Evolutionary conservation across 2,797 vertebrate species (phyloP).

Genomic region (Limosa lapponica): DNA sequence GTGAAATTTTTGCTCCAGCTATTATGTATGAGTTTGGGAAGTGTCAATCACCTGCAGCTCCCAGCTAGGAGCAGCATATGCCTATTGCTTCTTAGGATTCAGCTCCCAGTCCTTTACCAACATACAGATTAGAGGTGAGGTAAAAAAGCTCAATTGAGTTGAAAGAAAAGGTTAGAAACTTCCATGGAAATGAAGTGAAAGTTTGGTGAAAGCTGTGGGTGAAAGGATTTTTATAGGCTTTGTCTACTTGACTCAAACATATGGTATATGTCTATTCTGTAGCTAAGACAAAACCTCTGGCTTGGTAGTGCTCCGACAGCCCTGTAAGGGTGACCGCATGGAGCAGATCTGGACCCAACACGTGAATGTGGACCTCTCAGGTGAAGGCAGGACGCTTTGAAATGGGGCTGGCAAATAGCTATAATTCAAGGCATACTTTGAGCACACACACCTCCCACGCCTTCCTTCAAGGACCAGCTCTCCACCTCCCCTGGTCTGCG

Average conservation of each 20-base stretch:
- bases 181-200: neutral
- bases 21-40: neutral
- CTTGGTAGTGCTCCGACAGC: neutral
- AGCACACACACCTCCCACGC: neutral
- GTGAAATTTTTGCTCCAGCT: neutral
- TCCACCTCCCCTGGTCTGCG: neutral
- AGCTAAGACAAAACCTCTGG: neutral
- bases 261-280: too few relatives aligned
- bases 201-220: neutral
- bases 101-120: neutral
- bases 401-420: neutral
- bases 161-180: neutral
- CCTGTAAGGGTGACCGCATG: fast-evolving
- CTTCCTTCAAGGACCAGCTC: neutral
- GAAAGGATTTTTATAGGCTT: neutral
- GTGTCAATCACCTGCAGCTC: neutral
- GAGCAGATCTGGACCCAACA: neutral
- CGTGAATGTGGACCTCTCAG: neutral
- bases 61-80: neutral
- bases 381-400: neutral
- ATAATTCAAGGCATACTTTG: neutral
- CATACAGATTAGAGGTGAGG: neutral
- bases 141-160: neutral
- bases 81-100: neutral
- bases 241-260: neutral